Conservation (phyloP, 2,797 vertebrate species). For the Acrossocheilus wenchowensis region DNA sequence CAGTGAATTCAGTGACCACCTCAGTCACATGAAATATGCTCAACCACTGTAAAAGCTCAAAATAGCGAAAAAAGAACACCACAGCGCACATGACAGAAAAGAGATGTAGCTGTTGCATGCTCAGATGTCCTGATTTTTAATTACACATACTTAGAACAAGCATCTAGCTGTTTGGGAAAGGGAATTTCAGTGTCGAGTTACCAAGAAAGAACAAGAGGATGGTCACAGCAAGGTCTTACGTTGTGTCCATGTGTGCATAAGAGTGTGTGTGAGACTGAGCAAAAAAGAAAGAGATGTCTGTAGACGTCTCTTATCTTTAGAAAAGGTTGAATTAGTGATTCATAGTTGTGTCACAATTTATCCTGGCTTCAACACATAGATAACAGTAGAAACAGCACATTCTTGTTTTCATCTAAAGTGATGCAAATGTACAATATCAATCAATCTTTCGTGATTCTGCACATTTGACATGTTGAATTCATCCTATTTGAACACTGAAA, state of each 20-base stretch:
- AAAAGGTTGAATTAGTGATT: slow-evolving; percentile 16
- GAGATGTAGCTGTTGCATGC: slow-evolving; percentile 32
- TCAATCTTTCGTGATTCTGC: neutral
- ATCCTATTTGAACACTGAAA: neutral
- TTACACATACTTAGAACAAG: slow-evolving; percentile 26
- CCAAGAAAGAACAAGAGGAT: slow-evolving; percentile 24
- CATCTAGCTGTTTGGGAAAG: slow-evolving; percentile 35
- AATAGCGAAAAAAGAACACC: slow-evolving; percentile 24
- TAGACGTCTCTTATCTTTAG: neutral
- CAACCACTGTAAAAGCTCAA: slow-evolving; percentile 56
- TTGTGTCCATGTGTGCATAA: neutral
- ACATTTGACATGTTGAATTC: neutral
- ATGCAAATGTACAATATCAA: neutral
- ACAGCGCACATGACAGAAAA: slow-evolving; percentile 19
- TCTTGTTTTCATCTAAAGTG: slow-evolving; percentile 1
- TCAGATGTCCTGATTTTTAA: slow-evolving; percentile 21
- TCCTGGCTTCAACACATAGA: neutral
- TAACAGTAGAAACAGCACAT: neutral
- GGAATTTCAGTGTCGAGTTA: slow-evolving; percentile 17
- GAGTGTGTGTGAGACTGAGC: neutral
- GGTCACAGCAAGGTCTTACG: neutral
- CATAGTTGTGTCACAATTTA: neutral
- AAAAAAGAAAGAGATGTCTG: slow-evolving; percentile 4
- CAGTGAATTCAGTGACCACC: neutral
- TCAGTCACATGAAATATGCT: neutral